Percentiles rank a stretch among this genome's conserved stretches.
phyloP scores from a whole-genome alignment of 2,797 vertebrate species.

The Triplophysa bombifrons region DNA sequence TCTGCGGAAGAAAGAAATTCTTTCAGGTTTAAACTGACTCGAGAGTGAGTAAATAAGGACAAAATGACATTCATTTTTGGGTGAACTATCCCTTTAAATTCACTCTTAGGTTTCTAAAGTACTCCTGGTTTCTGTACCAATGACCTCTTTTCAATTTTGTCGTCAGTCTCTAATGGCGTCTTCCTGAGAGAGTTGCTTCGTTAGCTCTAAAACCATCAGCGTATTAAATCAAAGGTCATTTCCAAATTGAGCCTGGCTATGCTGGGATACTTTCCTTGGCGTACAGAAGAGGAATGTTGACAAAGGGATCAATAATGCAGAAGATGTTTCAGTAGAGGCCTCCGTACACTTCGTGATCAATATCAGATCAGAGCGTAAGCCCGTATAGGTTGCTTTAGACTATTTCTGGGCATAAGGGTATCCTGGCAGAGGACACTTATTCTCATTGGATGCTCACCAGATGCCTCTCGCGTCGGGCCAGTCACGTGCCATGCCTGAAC shows the following conservation, averaged over 20 bases:
- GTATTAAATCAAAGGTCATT: constrained; percentile 53
- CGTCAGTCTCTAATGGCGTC: neutral
- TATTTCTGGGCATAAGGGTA: constrained; percentile 60
- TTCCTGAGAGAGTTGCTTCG: constrained; percentile 8
- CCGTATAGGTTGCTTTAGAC: constrained; percentile 37
- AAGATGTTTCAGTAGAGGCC: constrained; percentile 24
- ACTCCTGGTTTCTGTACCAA: neutral
- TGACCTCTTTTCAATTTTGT: constrained; percentile 8
- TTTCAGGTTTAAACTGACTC: too few species aligned
- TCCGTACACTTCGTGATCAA: constrained; percentile 58
- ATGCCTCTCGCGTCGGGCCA: constrained; percentile 97
- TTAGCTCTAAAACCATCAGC: constrained; percentile 34
- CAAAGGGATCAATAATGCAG: constrained; percentile 66
- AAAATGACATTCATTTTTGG: too few species aligned
- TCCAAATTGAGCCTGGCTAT: constrained; percentile 26
- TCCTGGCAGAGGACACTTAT: constrained; percentile 21
- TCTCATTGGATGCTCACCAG: constrained; percentile 79
- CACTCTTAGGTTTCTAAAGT: neutral
- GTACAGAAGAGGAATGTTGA: constrained; percentile 24
- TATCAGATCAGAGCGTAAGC: constrained; percentile 39
- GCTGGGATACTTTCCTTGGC: constrained; percentile 29
- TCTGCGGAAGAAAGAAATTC: too few species aligned
- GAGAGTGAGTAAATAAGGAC: too few species aligned
- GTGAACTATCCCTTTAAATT: too few species aligned
- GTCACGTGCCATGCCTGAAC: constrained; percentile 96